phyloP scores from a whole-genome alignment of 2,888 invertebrate species.

The Cheilosia urbana region DNA sequence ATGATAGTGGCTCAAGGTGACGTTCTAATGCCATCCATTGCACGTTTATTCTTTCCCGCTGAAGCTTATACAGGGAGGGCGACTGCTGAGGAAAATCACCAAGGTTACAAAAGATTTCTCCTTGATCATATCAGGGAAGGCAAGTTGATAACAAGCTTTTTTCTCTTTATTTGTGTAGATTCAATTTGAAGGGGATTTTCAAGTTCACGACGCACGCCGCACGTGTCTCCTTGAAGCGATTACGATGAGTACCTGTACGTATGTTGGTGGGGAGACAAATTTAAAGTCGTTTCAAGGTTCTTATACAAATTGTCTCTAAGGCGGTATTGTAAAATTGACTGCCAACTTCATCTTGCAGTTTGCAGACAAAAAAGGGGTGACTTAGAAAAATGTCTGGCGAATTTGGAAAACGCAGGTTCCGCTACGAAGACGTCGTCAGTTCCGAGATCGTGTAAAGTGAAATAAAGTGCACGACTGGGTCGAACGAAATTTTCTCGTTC shows the following conservation, averaged over 20 bases:
- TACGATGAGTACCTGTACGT: too few relatives aligned
- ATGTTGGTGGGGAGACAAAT: too few relatives aligned
- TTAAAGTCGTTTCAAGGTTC: too few relatives aligned
- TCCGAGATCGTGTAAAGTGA: too few relatives aligned
- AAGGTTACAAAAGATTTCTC: slow-evolving; percentile 4
- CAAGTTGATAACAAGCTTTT: not conserved
- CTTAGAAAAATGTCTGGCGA: too few relatives aligned
- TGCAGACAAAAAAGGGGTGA: too few relatives aligned
- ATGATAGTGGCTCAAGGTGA: slow-evolving; percentile 64
- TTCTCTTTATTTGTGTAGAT: not conserved
- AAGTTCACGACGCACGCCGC: slow-evolving; percentile 26
- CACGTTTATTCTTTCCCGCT: not conserved
- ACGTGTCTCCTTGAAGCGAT: slow-evolving; percentile 15
- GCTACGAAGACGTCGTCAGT: too few relatives aligned
- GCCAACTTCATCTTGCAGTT: fast-evolving
- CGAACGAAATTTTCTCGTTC: too few relatives aligned
- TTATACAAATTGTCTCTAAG: too few relatives aligned
- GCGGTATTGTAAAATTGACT: too few relatives aligned
- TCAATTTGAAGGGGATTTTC: slow-evolving; percentile 34
- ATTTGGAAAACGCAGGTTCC: too few relatives aligned
- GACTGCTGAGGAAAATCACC: slow-evolving; percentile 7
- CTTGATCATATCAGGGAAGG: not conserved
- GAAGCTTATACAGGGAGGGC: not conserved
- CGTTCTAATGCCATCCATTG: slow-evolving; percentile 12
- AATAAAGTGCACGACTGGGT: too few relatives aligned